Conservation (phyloP, 1,140 invertebrate genomes). For the Micrasema minimum region DNA sequence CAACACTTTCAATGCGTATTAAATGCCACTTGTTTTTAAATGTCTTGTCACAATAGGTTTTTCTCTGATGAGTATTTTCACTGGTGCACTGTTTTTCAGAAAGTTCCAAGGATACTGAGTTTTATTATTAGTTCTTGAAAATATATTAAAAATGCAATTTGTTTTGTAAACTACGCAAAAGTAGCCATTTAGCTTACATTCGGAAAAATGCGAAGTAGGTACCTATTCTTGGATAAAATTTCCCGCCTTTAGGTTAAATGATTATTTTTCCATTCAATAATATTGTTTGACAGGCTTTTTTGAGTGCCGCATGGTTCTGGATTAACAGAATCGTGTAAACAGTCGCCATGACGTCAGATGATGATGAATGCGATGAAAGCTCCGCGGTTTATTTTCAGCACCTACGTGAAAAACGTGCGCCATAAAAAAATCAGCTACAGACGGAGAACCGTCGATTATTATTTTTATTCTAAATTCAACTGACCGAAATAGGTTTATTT, state of each 20-base stretch:
- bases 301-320: constrained; percentile 18
- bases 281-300: background rate
- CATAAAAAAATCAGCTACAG: constrained; percentile 5
- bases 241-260: background rate
- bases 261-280: background rate
- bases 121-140: too few species aligned
- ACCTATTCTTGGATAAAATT: background rate
- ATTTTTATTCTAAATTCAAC: too few species aligned
- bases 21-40: constrained; percentile 27
- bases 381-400: constrained; percentile 19
- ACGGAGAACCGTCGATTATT: constrained; percentile 2
- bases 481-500: too few species aligned
- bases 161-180: too few species aligned
- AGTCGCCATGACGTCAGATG: constrained; percentile 32
- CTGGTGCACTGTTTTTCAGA: too few species aligned
- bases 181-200: too few species aligned
- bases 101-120: too few species aligned
- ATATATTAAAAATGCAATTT: too few species aligned
- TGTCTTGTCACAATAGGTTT: background rate
- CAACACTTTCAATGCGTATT: constrained; percentile 11
- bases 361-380: constrained; percentile 26
- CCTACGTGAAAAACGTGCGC: constrained; percentile 31
- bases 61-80: too few species aligned
- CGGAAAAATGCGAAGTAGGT: background rate
- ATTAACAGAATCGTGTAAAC: constrained; percentile 32